Conservation (phyloP, 2,888 invertebrate genomes). For the Mallateleia sp. region DNA sequence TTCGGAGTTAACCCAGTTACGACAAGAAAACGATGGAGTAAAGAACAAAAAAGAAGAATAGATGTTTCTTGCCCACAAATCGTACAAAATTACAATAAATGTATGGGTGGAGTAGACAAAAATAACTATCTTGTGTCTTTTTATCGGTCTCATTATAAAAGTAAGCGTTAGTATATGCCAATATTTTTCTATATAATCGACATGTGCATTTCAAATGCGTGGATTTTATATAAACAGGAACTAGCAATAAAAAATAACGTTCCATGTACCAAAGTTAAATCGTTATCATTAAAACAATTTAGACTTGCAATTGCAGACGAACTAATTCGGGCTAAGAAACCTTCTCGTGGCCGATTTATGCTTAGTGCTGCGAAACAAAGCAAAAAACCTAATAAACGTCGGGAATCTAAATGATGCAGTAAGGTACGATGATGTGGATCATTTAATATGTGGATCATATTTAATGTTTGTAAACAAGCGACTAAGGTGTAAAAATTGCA, state of each 20-base stretch:
- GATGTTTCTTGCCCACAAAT: background rate
- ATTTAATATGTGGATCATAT: too few relatives aligned
- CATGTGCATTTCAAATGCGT: constrained; percentile 82
- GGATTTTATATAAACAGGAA: constrained; percentile 41
- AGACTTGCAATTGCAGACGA: background rate
- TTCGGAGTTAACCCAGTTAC: constrained; percentile 20
- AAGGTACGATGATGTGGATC: too few relatives aligned
- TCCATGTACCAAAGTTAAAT: background rate
- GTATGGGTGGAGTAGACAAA: too few relatives aligned
- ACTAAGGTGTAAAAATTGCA: too few relatives aligned
- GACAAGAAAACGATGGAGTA: background rate
- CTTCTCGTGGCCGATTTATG: background rate
- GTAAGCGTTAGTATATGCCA: constrained; percentile 81
- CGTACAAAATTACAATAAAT: background rate
- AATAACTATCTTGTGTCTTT: background rate
- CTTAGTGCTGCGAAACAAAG: too few relatives aligned
- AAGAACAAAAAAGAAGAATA: background rate
- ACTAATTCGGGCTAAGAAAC: background rate
- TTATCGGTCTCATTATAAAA: background rate
- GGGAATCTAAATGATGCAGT: too few relatives aligned
- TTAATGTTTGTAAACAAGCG: too few relatives aligned
- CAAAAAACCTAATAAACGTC: too few relatives aligned
- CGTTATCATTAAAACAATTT: background rate
- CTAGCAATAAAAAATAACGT: background rate
- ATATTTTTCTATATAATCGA: constrained; percentile 82